Conservation (phyloP, 2,113 vertebrate genomes). For the Tyrannus savana region DNA sequence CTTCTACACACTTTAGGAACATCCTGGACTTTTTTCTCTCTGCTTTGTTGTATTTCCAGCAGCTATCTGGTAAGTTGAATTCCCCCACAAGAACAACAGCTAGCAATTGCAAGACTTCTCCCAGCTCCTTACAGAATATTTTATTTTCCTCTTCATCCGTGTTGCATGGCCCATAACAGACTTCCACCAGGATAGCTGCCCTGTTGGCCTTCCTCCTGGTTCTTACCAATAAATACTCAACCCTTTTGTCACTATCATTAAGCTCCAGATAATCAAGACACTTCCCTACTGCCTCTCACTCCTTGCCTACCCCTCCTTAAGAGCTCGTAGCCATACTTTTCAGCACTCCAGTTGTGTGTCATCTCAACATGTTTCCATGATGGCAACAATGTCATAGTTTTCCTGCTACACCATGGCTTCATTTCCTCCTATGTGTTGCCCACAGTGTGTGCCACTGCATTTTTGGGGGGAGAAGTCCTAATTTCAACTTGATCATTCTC, state of each 20-base stretch:
- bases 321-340: not conserved
- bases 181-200: not conserved
- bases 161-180: not conserved
- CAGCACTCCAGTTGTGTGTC: not conserved
- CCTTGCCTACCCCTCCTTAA: not conserved
- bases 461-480: not conserved
- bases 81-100: not conserved
- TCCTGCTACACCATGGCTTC: not conserved
- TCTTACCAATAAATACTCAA: not conserved
- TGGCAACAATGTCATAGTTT: not conserved
- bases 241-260: fast-evolving
- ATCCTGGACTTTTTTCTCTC: not conserved
- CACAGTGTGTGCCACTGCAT: too few relatives aligned
- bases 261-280: not conserved
- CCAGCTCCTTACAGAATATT: not conserved
- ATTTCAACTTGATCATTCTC: fast-evolving
- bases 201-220: not conserved
- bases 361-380: not conserved
- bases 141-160: not conserved
- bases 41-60: not conserved
- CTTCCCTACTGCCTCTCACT: not conserved
- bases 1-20: not conserved
- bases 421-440: not conserved
- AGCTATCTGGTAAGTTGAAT: not conserved
- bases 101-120: not conserved